A percentile compares a stretch with the other conserved stretches of the same genome.
phyloP scores from a whole-genome alignment of 2,888 invertebrate species.

The Hetaerina titia region DNA sequence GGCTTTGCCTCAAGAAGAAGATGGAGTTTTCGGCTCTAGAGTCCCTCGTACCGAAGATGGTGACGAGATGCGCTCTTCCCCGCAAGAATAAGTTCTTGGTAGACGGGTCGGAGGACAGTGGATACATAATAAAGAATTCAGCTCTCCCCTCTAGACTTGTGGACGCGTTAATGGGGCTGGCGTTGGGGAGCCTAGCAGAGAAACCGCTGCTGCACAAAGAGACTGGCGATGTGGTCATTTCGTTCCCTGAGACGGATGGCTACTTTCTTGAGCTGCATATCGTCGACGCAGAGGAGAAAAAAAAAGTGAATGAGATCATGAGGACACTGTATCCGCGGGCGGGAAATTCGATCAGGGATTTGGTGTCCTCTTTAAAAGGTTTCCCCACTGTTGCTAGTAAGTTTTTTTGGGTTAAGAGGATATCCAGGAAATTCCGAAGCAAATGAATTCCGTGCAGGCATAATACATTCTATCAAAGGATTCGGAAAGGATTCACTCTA shows the following conservation, averaged over 20 bases:
- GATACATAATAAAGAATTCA: not conserved
- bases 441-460: not conserved
- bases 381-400: not conserved
- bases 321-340: not conserved
- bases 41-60: not conserved
- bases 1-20: slow-evolving; percentile 35
- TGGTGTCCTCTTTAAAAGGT: not conserved
- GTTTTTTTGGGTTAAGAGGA: not conserved
- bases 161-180: not conserved
- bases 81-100: not conserved
- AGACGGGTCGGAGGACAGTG: slow-evolving; percentile 13
- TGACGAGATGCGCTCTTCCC: not conserved
- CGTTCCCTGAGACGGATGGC: not conserved
- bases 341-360: not conserved
- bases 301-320: not conserved
- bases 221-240: not conserved
- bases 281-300: not conserved
- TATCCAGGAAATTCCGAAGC: not conserved
- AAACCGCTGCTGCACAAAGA: too few species aligned
- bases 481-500: too few species aligned
- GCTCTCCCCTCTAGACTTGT: not conserved
- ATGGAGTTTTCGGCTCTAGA: not conserved
- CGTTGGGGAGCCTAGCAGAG: not conserved
- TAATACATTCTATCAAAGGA: too few species aligned
- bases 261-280: not conserved